Evolutionary conservation across 2,797 vertebrate species (phyloP).

Genomic region (Fundulus diaphanus): DNA sequence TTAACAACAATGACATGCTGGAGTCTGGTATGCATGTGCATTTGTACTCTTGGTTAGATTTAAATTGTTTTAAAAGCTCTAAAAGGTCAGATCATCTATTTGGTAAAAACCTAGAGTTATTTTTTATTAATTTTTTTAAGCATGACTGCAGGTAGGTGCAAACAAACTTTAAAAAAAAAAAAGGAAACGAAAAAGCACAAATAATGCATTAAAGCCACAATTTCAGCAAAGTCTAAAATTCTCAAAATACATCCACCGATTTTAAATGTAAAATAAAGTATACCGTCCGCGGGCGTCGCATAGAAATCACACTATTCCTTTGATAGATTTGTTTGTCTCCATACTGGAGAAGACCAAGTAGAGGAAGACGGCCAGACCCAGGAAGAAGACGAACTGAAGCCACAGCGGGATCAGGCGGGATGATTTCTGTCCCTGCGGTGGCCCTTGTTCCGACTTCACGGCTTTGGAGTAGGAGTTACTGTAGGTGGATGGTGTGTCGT

Average conservation of each 20-base stretch:
- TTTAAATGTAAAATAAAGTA: slow-evolving; percentile 42
- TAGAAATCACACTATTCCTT: slow-evolving; percentile 60
- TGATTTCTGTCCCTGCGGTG: slow-evolving; percentile 41
- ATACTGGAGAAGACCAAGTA: slow-evolving; percentile 76
- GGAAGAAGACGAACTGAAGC: slow-evolving; percentile 79
- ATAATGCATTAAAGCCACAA: slow-evolving; percentile 44
- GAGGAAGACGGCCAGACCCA: slow-evolving; percentile 69
- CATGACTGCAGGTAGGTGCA: neutral
- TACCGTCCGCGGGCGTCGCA: neutral
- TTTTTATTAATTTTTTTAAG: no score
- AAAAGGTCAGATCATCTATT: neutral
- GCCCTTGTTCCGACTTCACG: slow-evolving; percentile 20
- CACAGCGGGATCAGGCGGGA: slow-evolving; percentile 71
- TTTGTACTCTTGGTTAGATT: neutral
- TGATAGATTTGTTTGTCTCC: slow-evolving; percentile 69
- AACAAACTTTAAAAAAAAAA: slow-evolving; percentile 1
- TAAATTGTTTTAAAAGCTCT: neutral
- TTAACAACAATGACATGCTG: neutral
- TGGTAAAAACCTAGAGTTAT: neutral
- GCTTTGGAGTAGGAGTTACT: slow-evolving; percentile 49
- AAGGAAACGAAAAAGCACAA: slow-evolving; percentile 9
- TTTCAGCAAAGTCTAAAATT: slow-evolving; percentile 31
- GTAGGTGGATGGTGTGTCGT: slow-evolving; percentile 56
- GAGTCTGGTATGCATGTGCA: neutral
- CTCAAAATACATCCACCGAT: slow-evolving; percentile 36